phyloP scores from a whole-genome alignment of 2,797 vertebrate species.

The Sylvia borin region DNA sequence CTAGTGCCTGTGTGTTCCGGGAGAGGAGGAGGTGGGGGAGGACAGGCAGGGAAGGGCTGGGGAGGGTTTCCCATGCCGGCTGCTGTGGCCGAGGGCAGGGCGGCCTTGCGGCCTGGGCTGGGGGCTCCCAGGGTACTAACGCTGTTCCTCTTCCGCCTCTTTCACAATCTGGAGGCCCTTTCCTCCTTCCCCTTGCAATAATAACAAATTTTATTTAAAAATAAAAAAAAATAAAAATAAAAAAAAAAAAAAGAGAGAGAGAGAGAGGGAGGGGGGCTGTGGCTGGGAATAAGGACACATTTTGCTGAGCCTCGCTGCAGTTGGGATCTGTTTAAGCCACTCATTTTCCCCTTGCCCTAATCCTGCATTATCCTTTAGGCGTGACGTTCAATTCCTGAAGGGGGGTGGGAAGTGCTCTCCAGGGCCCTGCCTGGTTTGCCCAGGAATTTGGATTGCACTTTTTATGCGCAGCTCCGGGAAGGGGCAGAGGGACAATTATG shows the following conservation, averaged over 20 bases:
- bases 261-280: too few relatives aligned
- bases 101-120: neutral
- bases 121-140: neutral
- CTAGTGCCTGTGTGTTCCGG: conserved; percentile 50
- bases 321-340: conserved; percentile 52
- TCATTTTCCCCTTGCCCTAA: conserved; percentile 53
- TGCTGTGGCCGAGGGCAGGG: neutral
- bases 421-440: conserved; percentile 37
- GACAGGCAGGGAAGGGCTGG: neutral
- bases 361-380: conserved; percentile 53
- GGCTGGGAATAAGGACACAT: neutral
- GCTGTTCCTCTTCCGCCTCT: conserved; percentile 5
- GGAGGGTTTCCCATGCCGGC: conserved; percentile 16
- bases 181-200: neutral
- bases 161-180: conserved; percentile 27
- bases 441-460: conserved; percentile 48
- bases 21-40: neutral
- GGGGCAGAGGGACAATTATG: conserved; percentile 22
- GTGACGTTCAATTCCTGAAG: conserved; percentile 44
- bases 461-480: conserved; percentile 15
- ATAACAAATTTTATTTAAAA: neutral
- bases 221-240: neutral
- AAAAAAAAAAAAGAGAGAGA: too few relatives aligned
- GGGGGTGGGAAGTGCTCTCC: conserved; percentile 21
- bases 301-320: neutral